phyloP scores from a whole-genome alignment of 2,113 vertebrate genomes.

The Alexandromys fortis region DNA sequence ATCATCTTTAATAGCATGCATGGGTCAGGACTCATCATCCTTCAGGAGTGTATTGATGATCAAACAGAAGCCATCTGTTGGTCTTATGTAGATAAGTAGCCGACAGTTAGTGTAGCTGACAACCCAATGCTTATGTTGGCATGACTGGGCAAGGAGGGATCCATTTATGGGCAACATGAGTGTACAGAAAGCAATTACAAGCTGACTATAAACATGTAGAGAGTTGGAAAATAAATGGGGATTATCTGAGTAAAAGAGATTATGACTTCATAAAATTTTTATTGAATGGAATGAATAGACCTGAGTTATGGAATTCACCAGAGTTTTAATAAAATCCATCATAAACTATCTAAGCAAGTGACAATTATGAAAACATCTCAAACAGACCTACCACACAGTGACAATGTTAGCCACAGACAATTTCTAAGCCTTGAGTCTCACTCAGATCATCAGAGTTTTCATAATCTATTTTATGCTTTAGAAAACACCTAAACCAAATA shows the following conservation, averaged over 20 bases:
- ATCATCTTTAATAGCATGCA: not conserved
- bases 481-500: not conserved
- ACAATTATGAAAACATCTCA: not conserved
- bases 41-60: not conserved
- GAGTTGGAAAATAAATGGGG: not conserved
- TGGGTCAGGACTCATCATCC: not conserved
- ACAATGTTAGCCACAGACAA: not conserved
- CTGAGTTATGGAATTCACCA: not conserved
- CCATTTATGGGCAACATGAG: not conserved
- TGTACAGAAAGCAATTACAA: not conserved
- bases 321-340: slow-evolving; percentile 32
- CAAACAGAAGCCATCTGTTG: not conserved
- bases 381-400: not conserved
- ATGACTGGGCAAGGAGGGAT: no score
- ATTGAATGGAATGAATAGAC: not conserved
- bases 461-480: not conserved
- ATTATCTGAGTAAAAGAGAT: not conserved
- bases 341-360: not conserved
- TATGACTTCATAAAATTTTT: not conserved
- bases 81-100: not conserved
- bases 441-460: not conserved
- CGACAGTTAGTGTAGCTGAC: not conserved
- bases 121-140: fast-evolving
- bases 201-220: not conserved
- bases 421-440: not conserved